Evolutionary conservation across 2,888 invertebrate species (phyloP).

Genomic region (Calameuta idolon): DNA sequence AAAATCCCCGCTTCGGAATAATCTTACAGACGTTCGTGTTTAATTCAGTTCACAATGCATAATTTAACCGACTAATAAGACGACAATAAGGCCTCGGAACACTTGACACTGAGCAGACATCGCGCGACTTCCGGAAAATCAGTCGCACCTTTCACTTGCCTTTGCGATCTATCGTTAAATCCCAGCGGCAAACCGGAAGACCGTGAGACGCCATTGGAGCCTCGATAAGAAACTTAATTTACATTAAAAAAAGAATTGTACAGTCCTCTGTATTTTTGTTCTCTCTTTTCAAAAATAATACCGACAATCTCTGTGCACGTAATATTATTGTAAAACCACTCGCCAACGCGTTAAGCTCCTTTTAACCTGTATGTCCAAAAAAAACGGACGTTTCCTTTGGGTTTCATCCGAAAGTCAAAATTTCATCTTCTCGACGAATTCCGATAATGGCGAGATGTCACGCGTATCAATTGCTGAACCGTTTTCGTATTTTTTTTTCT

Average conservation of each 20-base stretch:
- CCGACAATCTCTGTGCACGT: not conserved
- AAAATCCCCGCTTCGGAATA: slow-evolving; percentile 38
- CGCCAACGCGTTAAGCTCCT: rapidly evolving
- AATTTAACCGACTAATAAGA: slow-evolving; percentile 40
- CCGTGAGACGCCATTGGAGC: not conserved
- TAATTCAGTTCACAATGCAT: slow-evolving; percentile 28
- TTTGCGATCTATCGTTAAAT: not conserved
- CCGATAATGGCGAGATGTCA: slow-evolving; percentile 36
- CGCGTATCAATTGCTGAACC: slow-evolving; percentile 36
- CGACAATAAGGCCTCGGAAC: slow-evolving; percentile 56
- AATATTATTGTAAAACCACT: not conserved
- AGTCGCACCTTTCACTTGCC: not conserved
- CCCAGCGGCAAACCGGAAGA: not conserved
- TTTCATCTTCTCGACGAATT: not conserved
- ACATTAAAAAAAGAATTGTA: not conserved
- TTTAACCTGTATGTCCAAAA: not conserved
- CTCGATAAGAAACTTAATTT: not conserved
- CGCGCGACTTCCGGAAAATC: slow-evolving; percentile 30
- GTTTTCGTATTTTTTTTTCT: slow-evolving; percentile 7
- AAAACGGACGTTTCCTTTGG: not conserved
- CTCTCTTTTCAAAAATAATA: no score
- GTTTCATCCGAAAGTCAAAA: not conserved
- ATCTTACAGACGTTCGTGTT: slow-evolving; percentile 34
- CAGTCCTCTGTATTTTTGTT: not conserved
- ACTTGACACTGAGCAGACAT: slow-evolving; percentile 40